Conservation (phyloP, 2,797 vertebrate species). For the Setipinna tenuifilis region DNA sequence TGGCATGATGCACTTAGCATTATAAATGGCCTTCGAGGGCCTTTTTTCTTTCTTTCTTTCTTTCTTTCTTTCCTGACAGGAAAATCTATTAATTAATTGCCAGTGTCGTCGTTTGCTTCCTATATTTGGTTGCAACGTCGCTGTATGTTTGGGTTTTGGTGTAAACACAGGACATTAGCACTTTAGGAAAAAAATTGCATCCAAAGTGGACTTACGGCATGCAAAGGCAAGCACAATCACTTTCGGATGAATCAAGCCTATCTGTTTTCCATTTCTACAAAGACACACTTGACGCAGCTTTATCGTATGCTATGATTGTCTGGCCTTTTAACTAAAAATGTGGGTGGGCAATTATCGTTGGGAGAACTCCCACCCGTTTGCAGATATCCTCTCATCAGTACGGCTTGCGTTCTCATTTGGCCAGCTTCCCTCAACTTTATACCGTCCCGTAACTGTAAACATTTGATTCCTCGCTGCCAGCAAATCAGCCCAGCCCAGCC, state of each 20-base stretch:
- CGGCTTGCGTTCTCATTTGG: neutral
- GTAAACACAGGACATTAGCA: conserved; percentile 51
- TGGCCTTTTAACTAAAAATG: conserved; percentile 20
- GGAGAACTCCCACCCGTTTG: neutral
- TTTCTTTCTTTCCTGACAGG: neutral
- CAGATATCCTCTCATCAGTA: neutral
- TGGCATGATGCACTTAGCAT: conserved; percentile 52
- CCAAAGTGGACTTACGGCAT: neutral
- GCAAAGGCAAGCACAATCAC: neutral
- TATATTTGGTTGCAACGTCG: conserved; percentile 21
- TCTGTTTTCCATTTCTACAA: conserved; percentile 17
- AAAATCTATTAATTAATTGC: conserved; percentile 43
- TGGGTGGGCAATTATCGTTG: conserved; percentile 10
- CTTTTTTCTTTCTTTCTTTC: neutral
- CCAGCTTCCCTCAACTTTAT: neutral
- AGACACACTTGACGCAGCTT: neutral
- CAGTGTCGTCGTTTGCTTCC: conserved; percentile 51
- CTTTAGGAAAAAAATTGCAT: conserved; percentile 43
- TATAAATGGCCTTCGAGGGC: neutral
- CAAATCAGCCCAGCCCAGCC: neutral
- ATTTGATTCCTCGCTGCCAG: neutral
- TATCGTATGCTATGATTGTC: neutral
- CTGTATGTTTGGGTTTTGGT: conserved; percentile 37
- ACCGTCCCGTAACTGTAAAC: neutral
- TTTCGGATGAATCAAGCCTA: neutral